Evolutionary conservation across 2,888 invertebrate species (phyloP), one percentile per base, ranked within the genome.

Genomic region (Sylvicola cinctus): DNA sequence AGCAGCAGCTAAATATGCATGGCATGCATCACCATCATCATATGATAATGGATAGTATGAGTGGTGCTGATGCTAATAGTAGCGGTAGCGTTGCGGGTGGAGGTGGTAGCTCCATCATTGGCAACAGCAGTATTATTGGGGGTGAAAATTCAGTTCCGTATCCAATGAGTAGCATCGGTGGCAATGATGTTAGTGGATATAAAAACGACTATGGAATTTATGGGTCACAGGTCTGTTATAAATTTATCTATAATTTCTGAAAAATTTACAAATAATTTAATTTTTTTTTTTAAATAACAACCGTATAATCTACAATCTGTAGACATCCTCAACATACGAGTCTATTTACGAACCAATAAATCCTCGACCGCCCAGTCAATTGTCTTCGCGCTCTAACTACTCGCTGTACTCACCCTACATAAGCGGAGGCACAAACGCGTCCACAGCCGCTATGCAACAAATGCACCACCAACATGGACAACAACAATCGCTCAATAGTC

Each of bases 261-360:
- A 15, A 7, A 15, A 29, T 29, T 29, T 30, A 3, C 17, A 14
- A n/a, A 3, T 2, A 30, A 4, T 15, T 16, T 3, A 15, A 13
- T 29, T 29, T 29, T 29, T 4, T 8, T 29, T 29, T 12, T 26
- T 25, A 7, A 7, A 7, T 10, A 20, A 17, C 13, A 13, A 4
- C n/a, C n/a, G n/a, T n/a, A n/a, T n/a, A n/a, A n/a, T n/a, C n/a
- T n/a, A n/a, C n/a, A n/a, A n/a, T n/a, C n/a, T 41, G 2, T 60
- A 74, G 58, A 66, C 68, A 25, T 74, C 73, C 2, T 70, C 73
- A 3, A 79, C 77, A 2, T 87, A 87, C 57, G 87, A 87, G 54
- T 84, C 85, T 16, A 74, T 87, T 43, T 87, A 87, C 55, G 87
- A 87, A 48, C 87, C 87, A n/a, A 85, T 87, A 42, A 83, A 80